Evolutionary conservation across 2,797 vertebrate genomes (phyloP), one percentile per base, ranked within the genome.

Genomic region (Sardinella longiceps): DNA sequence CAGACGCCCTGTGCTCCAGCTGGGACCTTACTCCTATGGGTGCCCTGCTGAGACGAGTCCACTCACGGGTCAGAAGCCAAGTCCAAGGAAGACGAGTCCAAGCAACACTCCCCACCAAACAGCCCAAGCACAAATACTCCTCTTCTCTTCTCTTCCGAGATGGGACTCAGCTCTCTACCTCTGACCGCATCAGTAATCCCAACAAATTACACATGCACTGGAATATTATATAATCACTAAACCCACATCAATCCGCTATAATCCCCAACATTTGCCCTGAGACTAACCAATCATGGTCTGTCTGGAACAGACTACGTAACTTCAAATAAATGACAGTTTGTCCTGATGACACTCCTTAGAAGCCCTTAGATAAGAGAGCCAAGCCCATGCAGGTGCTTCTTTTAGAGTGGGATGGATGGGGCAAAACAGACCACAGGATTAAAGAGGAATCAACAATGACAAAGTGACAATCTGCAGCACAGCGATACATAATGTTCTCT

Each of bases 191-290:
- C 18, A 2, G 37, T 77, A 77, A 77, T 77, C 92, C 88, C 90
- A 88, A 87, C 93, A 95, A 96, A 95, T 95, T 91, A 92, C 86
- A 87, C 90, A 91, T 83, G 30, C 87, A 91, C 91, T 92, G 92
- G 92, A 94, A 91, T 94, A 93, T 94, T 95, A 96, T 88, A 91
- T 92, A 93, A 95, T 85, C 89, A 83, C 92, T 86, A 85, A 94
- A 94, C 92, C 93, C 88, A 81, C 82, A 84, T 81, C 94, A 94
- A 95, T 95, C 92, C 90, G 37, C 82, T 88, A 90, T 94, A 96
- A 95, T 95, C 94, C 89, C 89, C 83, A 37, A 85, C 87, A 87
- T 90, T 85, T 87, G 77, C 77, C 84, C 70, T 30, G 86, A 85
- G 86, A 84, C 83, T 46, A 48, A 84, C 82, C 86, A 84, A 85